Base-by-base conservation (phyloP, 2,888 invertebrate genomes). In the Tuberolachnus salignus region DNA sequence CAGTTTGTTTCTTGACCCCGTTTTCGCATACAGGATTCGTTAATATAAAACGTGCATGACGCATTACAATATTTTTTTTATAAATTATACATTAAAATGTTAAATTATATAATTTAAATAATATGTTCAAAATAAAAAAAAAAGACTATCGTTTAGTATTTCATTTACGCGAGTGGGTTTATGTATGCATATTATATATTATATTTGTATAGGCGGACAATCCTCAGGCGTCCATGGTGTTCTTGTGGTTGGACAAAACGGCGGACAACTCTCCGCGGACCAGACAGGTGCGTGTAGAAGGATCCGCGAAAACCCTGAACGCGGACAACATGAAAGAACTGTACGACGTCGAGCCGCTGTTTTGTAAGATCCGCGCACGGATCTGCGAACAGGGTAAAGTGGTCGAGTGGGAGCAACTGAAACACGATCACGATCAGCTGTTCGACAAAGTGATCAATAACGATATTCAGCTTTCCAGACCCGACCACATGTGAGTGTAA, bases 271-370 rank as follows among this genome's bases (percentile, higher is more conserved):
- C 9, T n/a, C 53, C 55, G 3, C 70, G 53, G 42, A 64, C 70
- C 21, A 81, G 80, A 13, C 82, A 88, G 88, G 86, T 87, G 8
- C 84, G 88, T 81, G 83, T 87, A 21, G 86, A 87, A 82, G 88
- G 88, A 13, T 81, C 80, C 1, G 84, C 86, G 19, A 83, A 84
- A 53, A 83, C 84, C 81, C 82, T 88, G 61, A 82, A 84, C 1
- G 82, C 82, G 53, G 83, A 85, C 3, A 84, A 85, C 23, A 85
- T 83, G 81, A 82, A 83, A 61, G 84, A 85, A 49, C 73, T 87
- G 42, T 88, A 87, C 82, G 85, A 87, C 9, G 83, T 82, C n/a
- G 87, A 87, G 71, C 86, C 86, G 19, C 81, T 87, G 11, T 86
- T 84, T 80, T 86, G 86, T 67, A 88, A 87, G 84, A 86, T 88